phyloP scores from a whole-genome alignment of 2,113 vertebrate genomes.

The zebrafish (Danio rerio) region DNA sequence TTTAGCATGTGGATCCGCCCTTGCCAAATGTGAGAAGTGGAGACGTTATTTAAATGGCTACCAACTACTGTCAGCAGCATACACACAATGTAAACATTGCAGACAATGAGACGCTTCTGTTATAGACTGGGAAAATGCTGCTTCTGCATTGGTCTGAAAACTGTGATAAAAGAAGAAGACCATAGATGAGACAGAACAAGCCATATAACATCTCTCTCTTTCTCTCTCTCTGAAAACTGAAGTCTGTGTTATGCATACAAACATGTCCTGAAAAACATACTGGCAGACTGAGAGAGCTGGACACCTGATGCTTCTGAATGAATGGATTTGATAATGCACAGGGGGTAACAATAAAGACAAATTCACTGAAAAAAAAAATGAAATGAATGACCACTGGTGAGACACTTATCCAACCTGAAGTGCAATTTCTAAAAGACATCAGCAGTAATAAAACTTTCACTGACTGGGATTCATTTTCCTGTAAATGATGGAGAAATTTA shows the following conservation, averaged over 20 bases:
- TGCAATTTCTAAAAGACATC: background rate
- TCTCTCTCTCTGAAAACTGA: background rate
- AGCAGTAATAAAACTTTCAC: background rate
- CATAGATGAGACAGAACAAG: background rate
- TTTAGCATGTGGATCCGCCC: background rate
- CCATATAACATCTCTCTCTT: background rate
- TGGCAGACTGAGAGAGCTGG: background rate
- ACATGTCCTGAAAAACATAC: background rate
- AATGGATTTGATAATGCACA: slow-evolving; percentile 7
- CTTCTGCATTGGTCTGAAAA: background rate
- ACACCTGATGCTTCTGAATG: background rate
- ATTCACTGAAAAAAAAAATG: background rate
- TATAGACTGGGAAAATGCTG: background rate
- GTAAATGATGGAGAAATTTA: too few species aligned
- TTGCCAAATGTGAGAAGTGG: background rate
- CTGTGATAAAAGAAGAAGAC: background rate
- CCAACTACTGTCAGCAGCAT: background rate
- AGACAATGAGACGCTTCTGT: background rate
- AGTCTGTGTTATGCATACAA: background rate
- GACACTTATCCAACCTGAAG: background rate
- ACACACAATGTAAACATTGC: slow-evolving; percentile 8
- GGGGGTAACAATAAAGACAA: background rate
- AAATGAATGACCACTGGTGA: background rate
- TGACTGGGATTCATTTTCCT: too few species aligned
- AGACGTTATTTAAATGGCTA: slow-evolving; percentile 21